Evolutionary conservation across 2,113 vertebrate genomes (phyloP).

Genomic region (Nipponia nippon): DNA sequence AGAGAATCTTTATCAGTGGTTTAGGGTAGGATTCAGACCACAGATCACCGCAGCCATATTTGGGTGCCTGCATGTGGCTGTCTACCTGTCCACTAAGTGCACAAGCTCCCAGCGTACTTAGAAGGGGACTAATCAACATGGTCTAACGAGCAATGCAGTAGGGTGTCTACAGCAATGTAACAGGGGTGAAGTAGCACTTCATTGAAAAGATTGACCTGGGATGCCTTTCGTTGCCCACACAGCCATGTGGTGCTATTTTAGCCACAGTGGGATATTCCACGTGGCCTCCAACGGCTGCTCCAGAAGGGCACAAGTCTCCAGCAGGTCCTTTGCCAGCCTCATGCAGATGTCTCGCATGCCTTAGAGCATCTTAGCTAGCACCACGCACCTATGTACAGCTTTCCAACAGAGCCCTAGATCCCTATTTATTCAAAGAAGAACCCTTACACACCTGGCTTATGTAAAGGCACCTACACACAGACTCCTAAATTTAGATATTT

Average conservation of each 20-base stretch:
- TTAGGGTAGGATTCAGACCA: not conserved
- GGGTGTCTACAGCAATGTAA: not conserved
- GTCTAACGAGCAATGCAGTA: accelerated
- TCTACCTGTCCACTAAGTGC: not conserved
- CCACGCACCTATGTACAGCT: not conserved
- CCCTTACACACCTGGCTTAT: not conserved
- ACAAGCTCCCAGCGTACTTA: not conserved
- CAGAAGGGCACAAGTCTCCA: not conserved
- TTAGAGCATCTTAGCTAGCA: not conserved
- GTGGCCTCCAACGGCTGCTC: not conserved
- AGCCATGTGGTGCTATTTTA: not conserved
- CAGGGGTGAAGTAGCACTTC: not conserved
- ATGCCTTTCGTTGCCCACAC: not conserved
- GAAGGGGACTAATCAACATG: not conserved
- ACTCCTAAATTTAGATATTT: not conserved
- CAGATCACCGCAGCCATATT: not conserved
- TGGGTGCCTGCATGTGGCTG: not conserved
- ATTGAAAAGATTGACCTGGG: not conserved
- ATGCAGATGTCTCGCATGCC: not conserved
- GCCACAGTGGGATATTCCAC: not conserved
- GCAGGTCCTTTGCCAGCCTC: not conserved
- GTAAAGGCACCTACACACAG: not conserved
- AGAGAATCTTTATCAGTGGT: not conserved
- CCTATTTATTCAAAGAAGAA: not conserved
- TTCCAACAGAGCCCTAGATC: not conserved